These are phyloP conservation scores for Ariolimax columbianus DNA, from an alignment of 2,888 invertebrate species.

Conservation along the genomic window DNA sequence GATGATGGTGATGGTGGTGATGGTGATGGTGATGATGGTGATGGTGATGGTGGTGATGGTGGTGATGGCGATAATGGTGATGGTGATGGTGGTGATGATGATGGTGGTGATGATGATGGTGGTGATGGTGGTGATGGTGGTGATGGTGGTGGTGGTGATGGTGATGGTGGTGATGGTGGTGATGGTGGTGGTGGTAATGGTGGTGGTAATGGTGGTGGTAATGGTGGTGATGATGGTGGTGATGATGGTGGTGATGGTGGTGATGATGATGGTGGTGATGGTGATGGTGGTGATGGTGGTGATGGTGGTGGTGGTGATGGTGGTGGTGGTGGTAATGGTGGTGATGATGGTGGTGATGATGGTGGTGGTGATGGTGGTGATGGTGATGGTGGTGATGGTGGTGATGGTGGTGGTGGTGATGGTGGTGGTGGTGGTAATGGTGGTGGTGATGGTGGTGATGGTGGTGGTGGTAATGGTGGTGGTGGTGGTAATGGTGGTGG, in stretches of 20 bases:
- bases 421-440: too few species aligned
- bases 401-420: too few species aligned
- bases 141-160: constrained; percentile 23
- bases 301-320: constrained; percentile 24
- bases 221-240: neutral
- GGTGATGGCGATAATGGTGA: constrained; percentile 6
- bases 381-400: neutral
- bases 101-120: neutral
- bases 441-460: neutral
- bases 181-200: constrained; percentile 23
- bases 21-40: constrained; percentile 22
- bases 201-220: neutral
- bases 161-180: constrained; percentile 23
- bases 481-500: too few species aligned
- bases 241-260: constrained; percentile 2
- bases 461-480: neutral
- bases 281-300: neutral
- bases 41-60: constrained; percentile 27
- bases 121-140: constrained; percentile 18
- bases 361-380: constrained; percentile 4
- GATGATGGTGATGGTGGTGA: constrained; percentile 22
- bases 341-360: constrained; percentile 29
- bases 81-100: neutral
- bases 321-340: constrained; percentile 21
- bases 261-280: constrained; percentile 24